Evolutionary conservation across 2,797 vertebrate genomes (phyloP), one percentile per base, ranked within the genome.

Genomic region (Meda fulgida): DNA sequence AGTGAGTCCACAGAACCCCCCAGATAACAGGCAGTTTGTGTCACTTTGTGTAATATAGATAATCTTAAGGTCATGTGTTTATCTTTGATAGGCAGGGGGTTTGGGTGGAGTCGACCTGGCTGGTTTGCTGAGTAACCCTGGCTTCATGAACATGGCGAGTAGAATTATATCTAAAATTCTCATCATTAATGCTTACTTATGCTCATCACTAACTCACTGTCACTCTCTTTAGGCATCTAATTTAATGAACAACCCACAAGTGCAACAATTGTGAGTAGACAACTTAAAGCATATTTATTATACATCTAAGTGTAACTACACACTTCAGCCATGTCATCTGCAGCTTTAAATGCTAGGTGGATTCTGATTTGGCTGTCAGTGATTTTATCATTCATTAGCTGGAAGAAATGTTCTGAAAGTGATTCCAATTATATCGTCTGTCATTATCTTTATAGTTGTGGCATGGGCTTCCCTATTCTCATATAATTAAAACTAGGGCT

Each of bases 121-220:
- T 0, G 97, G 98, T 31, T 90, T 99, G 86, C 96, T 99, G 66
- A 98, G 96, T 93, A 99, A 99, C 93, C 98, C 98, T 0, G 93
- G 98, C 85, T 98, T 99, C 94, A 98, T 99, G 96, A 99, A 95
- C 87, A 99, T 99, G 98, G 98, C 98, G 89, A 96, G 86, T 72
- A 46, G 7, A 67, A 31, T 48, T 11, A 5, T 2, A 19, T 63
- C 19, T 65, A 19, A 6, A 31, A 53, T 79, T 38, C 43, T 79
- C 26, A 29, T 1, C 11, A 40, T 53, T 38, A 71, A 53, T 66
- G 38, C 58, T 38, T 26, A 34, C 31, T 23, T 78, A 40, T 79
- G 9, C 19, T 14, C 2, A 13, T 67, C 26, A 40, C 6, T 84
- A 67, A 78, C 51, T 84, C 36, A 14, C 1, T 84, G 48, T 77